Conservation (phyloP, 2,797 vertebrate genomes). For the Lycodopsis pacificus region DNA sequence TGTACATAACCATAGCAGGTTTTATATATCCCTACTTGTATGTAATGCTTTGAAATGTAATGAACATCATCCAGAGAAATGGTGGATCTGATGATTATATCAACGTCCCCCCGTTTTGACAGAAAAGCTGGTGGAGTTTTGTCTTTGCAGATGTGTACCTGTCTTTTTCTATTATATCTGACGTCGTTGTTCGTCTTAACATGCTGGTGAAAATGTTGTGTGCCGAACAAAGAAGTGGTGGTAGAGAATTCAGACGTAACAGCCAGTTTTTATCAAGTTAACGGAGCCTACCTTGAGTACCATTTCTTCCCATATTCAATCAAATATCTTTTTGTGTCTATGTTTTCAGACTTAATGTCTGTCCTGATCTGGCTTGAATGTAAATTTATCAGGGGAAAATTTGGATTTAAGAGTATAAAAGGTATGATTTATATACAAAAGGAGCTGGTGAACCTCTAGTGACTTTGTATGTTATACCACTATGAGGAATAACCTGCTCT, state of each 20-base stretch:
- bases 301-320: slow-evolving; percentile 41
- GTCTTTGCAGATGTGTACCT: slow-evolving; percentile 65
- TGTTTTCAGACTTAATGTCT: slow-evolving; percentile 38
- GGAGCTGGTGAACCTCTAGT: slow-evolving; percentile 48
- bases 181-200: slow-evolving; percentile 61
- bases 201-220: slow-evolving; percentile 59
- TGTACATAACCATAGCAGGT: slow-evolving; percentile 45
- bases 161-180: slow-evolving; percentile 67
- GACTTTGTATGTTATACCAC: slow-evolving; percentile 48
- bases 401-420: slow-evolving; percentile 32
- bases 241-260: slow-evolving; percentile 35
- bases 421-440: slow-evolving; percentile 45
- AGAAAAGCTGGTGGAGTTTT: slow-evolving; percentile 50
- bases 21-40: slow-evolving; percentile 66
- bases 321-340: slow-evolving; percentile 38
- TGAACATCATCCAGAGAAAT: slow-evolving; percentile 51
- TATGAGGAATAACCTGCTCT: slow-evolving; percentile 52
- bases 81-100: slow-evolving; percentile 42
- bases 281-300: background rate
- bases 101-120: slow-evolving; percentile 36
- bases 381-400: slow-evolving; percentile 53
- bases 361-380: slow-evolving; percentile 70
- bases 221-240: slow-evolving; percentile 44
- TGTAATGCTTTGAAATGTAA: slow-evolving; percentile 57
- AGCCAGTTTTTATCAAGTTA: slow-evolving; percentile 26